Evolutionary conservation across 2,888 invertebrate species (phyloP).

Genomic region (Tetropium fuscum): DNA sequence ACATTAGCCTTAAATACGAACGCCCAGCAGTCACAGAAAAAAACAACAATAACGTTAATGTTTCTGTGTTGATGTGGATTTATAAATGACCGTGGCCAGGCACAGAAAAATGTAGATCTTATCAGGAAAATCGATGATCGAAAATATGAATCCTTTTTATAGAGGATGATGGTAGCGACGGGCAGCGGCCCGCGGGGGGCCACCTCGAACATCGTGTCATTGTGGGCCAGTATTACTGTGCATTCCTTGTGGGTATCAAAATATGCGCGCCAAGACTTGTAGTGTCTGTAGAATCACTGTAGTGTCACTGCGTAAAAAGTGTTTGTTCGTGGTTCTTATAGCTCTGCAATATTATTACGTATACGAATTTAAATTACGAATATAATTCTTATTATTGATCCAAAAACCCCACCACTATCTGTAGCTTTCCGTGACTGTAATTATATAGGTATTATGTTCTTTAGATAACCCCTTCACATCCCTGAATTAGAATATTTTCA

Average conservation of each 20-base stretch:
- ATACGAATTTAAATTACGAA: too few relatives aligned
- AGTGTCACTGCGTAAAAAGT: too few relatives aligned
- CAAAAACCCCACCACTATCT: too few relatives aligned
- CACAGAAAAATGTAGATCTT: slow-evolving; percentile 63
- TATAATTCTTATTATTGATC: too few relatives aligned
- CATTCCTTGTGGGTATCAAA: slow-evolving; percentile 22
- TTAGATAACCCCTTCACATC: too few relatives aligned
- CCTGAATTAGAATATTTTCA: too few relatives aligned
- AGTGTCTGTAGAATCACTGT: too few relatives aligned
- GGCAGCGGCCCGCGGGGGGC: slow-evolving; percentile 23
- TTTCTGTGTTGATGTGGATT: slow-evolving; percentile 29
- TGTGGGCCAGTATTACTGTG: slow-evolving; percentile 27
- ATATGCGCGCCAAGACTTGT: too few relatives aligned
- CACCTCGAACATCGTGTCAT: slow-evolving; percentile 25
- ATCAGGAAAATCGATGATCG: slow-evolving; percentile 65
- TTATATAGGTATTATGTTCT: too few relatives aligned
- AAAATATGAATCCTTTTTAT: slow-evolving; percentile 63
- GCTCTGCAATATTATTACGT: too few relatives aligned
- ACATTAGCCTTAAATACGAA: slow-evolving; percentile 23
- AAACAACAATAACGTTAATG: slow-evolving; percentile 17
- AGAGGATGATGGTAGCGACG: slow-evolving; percentile 55
- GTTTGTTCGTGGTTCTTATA: too few relatives aligned
- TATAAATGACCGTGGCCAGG: slow-evolving; percentile 25
- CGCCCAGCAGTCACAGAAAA: neutral
- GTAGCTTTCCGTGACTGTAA: too few relatives aligned